phyloP scores from a whole-genome alignment of 2,113 vertebrate species.

The Actinemys pallida region DNA sequence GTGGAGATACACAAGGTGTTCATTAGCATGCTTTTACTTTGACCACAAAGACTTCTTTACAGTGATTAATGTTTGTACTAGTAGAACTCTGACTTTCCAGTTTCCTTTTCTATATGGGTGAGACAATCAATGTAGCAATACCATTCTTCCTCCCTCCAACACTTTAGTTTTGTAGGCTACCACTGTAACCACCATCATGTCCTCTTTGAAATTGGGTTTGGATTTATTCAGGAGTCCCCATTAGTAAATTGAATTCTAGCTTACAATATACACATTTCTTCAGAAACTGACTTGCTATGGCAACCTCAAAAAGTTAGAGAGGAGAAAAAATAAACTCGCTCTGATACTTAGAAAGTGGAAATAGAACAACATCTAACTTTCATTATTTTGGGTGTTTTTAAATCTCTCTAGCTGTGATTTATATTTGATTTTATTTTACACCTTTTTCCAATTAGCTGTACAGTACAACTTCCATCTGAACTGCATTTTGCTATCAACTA shows the following conservation, averaged over 20 bases:
- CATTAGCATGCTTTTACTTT: slow-evolving; percentile 54
- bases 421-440: neutral
- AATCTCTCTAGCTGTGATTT: neutral
- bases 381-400: neutral
- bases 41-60: slow-evolving; percentile 53
- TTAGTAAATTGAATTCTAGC: slow-evolving; percentile 75
- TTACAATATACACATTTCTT: slow-evolving; percentile 51
- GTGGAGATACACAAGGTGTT: slow-evolving; percentile 43
- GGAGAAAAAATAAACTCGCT: neutral
- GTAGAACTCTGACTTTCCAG: slow-evolving; percentile 71
- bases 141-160: slow-evolving; percentile 43
- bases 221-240: slow-evolving; percentile 55
- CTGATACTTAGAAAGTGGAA: neutral
- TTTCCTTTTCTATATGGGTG: slow-evolving; percentile 70
- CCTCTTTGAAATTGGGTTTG: slow-evolving; percentile 71
- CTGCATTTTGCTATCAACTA: neutral
- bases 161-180: slow-evolving; percentile 43
- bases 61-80: slow-evolving; percentile 65
- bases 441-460: neutral
- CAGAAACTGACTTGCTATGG: slow-evolving; percentile 23
- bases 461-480: neutral
- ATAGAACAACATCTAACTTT: neutral
- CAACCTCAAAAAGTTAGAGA: slow-evolving; percentile 22
- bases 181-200: slow-evolving; percentile 30
- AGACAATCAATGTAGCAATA: slow-evolving; percentile 57